Evolutionary conservation across 2,888 invertebrate species (phyloP).

Genomic region (Hipparchia sbordonii): DNA sequence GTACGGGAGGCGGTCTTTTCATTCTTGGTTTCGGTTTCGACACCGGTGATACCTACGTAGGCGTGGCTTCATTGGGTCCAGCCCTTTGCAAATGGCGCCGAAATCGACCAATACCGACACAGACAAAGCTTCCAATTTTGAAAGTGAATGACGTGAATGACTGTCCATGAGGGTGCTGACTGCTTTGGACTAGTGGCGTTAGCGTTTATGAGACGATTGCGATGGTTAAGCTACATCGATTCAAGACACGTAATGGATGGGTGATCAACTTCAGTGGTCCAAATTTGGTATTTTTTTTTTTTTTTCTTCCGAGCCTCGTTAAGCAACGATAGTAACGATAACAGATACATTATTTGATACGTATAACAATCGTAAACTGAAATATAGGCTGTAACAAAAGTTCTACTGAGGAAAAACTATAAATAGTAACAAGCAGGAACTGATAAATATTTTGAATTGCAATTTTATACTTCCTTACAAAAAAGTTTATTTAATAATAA

Average conservation of each 20-base stretch:
- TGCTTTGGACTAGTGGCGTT: neutral
- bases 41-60: slow-evolving; percentile 48
- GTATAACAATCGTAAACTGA: neutral
- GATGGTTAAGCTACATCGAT: neutral
- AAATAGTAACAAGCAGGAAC: neutral
- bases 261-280: neutral
- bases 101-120: slow-evolving; percentile 69
- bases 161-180: slow-evolving; percentile 28
- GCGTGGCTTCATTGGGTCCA: slow-evolving; percentile 62
- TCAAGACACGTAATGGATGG: neutral
- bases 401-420: neutral
- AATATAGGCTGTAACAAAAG: neutral
- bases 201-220: neutral
- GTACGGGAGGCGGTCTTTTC: slow-evolving; percentile 53
- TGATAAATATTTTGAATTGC: too few relatives aligned
- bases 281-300: neutral
- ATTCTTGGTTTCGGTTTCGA: slow-evolving; percentile 47
- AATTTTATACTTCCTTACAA: too few relatives aligned
- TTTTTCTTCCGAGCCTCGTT: neutral
- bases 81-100: slow-evolving; percentile 80
- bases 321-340: too few relatives aligned
- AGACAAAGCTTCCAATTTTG: slow-evolving; percentile 51
- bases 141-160: slow-evolving; percentile 15
- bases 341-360: neutral
- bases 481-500: too few relatives aligned